Evolutionary conservation across 2,888 invertebrate genomes (phyloP).

Genomic region (Nemotelus nigrinus): DNA sequence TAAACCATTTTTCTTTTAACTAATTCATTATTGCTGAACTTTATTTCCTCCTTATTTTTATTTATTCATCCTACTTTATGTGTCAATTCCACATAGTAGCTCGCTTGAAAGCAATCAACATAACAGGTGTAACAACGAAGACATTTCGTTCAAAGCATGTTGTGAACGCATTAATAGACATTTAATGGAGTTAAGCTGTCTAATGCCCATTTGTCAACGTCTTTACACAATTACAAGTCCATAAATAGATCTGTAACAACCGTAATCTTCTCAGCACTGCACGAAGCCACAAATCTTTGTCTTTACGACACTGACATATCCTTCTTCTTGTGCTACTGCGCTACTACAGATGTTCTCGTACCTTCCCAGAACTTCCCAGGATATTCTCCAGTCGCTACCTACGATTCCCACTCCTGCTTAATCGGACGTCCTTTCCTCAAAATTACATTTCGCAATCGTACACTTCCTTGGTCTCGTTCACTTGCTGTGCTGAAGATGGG

Average conservation of each 20-base stretch:
- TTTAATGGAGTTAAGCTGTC: slow-evolving; percentile 53
- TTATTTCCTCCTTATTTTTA: background rate
- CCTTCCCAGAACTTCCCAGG: too few relatives aligned
- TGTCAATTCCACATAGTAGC: background rate
- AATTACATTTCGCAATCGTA: too few relatives aligned
- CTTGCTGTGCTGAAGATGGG: too few relatives aligned
- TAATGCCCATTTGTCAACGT: slow-evolving; percentile 54
- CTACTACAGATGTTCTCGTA: too few relatives aligned
- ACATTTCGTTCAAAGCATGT: slow-evolving; percentile 39
- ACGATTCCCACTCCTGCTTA: too few relatives aligned
- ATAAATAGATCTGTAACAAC: slow-evolving; percentile 51
- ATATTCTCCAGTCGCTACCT: too few relatives aligned
- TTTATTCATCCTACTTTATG: background rate
- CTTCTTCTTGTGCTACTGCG: slow-evolving; percentile 3
- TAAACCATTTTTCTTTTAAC: too few relatives aligned
- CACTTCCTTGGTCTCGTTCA: too few relatives aligned
- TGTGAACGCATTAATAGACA: slow-evolving; percentile 53
- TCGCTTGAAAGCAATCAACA: too few relatives aligned
- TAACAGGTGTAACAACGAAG: slow-evolving; percentile 27
- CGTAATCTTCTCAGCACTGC: slow-evolving; percentile 44
- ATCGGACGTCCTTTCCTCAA: too few relatives aligned
- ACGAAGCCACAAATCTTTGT: slow-evolving; percentile 44
- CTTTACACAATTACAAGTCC: slow-evolving; percentile 51
- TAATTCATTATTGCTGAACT: background rate
- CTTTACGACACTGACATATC: slow-evolving; percentile 40